Percentiles rank a stretch among this genome's conserved stretches.
Evolutionary conservation across 1,140 invertebrate species (phyloP).

Genomic region (Panagrolaimus sp.): DNA sequence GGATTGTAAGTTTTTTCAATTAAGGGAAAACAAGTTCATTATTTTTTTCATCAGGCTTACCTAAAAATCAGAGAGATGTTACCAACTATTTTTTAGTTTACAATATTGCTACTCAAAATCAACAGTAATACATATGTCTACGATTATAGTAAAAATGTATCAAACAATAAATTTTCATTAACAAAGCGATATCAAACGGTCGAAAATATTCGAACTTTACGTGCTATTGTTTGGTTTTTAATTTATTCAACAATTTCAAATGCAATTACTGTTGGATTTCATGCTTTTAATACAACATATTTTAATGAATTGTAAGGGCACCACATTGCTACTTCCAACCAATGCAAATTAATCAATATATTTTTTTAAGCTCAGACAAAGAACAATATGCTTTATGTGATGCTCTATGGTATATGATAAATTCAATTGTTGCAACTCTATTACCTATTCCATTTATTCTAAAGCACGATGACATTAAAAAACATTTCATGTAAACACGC

Average conservation of each 20-base stretch:
- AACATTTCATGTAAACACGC: not conserved
- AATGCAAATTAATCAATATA: no score
- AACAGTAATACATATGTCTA: not conserved
- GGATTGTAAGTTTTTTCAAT: constrained; percentile 10
- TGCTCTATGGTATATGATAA: constrained; percentile 4
- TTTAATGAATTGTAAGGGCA: constrained; percentile 10
- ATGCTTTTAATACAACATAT: not conserved
- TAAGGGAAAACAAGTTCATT: not conserved
- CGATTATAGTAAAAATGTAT: not conserved
- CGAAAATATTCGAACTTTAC: not conserved
- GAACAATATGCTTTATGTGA: not conserved
- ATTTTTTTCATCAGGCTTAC: no score
- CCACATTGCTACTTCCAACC: no score
- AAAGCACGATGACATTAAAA: not conserved
- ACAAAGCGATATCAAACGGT: constrained; percentile 11
- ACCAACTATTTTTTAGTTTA: not conserved
- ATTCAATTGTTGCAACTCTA: not conserved
- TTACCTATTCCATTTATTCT: not conserved
- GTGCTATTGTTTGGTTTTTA: constrained; percentile 11
- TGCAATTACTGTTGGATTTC: not conserved
- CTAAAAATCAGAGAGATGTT: no score
- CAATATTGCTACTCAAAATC: constrained; percentile 2
- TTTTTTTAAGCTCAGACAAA: not conserved
- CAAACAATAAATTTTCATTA: not conserved
- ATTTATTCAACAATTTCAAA: constrained; percentile 6